phyloP scores from a whole-genome alignment of 2,888 invertebrate genomes.

The Eupelmus urozonus region DNA sequence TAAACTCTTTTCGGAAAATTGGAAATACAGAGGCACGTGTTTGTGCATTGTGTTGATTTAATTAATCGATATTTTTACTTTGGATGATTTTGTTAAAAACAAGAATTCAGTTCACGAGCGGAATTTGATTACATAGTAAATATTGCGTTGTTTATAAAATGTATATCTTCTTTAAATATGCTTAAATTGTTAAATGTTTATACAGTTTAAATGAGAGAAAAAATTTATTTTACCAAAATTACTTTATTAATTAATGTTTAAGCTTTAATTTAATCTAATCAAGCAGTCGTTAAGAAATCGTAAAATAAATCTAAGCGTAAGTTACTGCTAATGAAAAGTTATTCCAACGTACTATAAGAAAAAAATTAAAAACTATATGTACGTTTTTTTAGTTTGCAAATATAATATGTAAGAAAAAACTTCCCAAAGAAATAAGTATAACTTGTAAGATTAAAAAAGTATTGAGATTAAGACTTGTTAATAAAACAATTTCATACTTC shows the following conservation, averaged over 20 bases:
- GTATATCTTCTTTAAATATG: slow-evolving; percentile 24
- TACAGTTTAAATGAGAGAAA: slow-evolving; percentile 45
- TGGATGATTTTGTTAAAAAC: no score
- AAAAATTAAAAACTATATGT: slow-evolving; percentile 29
- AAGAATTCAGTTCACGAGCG: slow-evolving; percentile 3
- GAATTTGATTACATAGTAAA: slow-evolving; percentile 10
- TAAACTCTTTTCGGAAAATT: no score
- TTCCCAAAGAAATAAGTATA: slow-evolving; percentile 60
- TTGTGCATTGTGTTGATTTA: no score
- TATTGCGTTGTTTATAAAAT: slow-evolving; percentile 50
- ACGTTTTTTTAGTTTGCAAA: slow-evolving; percentile 25
- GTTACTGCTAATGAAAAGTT: slow-evolving; percentile 27
- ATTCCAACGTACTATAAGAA: slow-evolving; percentile 37
- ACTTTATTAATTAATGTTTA: slow-evolving; percentile 52
- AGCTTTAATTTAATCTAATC: slow-evolving; percentile 59
- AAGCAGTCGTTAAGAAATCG: slow-evolving; percentile 37
- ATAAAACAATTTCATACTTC: slow-evolving; percentile 39
- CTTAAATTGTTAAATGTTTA: slow-evolving; percentile 53
- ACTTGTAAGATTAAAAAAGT: slow-evolving; percentile 42
- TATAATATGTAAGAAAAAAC: slow-evolving; percentile 41
- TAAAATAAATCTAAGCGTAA: slow-evolving; percentile 35
- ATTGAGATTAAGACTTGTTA: slow-evolving; percentile 60
- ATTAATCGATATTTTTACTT: no score
- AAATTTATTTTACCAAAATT: slow-evolving; percentile 54
- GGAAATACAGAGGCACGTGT: no score